Percentiles rank a stretch among this genome's conserved stretches.
Evolutionary conservation across 2,888 invertebrate species (phyloP).

Genomic region (Apantesis nais): DNA sequence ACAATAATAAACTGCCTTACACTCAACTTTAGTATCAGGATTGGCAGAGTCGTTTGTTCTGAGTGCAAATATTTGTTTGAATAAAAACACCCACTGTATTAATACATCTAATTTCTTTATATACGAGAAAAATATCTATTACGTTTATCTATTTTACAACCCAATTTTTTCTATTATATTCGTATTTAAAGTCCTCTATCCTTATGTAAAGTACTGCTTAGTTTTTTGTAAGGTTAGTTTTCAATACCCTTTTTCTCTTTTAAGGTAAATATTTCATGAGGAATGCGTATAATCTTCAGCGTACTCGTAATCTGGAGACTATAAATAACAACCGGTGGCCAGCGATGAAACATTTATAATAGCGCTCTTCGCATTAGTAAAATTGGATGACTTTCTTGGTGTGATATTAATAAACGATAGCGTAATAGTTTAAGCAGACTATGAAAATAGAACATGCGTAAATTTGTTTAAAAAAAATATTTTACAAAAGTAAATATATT

Average conservation of each 20-base stretch:
- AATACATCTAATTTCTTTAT: too few species aligned
- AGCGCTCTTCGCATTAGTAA: not conserved
- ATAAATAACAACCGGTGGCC: slow-evolving; percentile 11
- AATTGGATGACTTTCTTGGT: slow-evolving; percentile 4
- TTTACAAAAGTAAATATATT: too few species aligned
- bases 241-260: slow-evolving; percentile 2
- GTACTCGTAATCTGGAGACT: slow-evolving; percentile 7
- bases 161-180: not conserved
- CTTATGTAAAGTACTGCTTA: not conserved
- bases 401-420: not conserved
- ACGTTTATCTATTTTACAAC: too few species aligned
- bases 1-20: too few species aligned
- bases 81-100: too few species aligned
- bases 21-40: too few species aligned
- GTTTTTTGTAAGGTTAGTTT: not conserved
- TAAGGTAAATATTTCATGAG: slow-evolving; percentile 19
- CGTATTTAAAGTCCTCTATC: not conserved
- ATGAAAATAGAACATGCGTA: not conserved
- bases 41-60: too few species aligned
- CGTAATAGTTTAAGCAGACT: not conserved
- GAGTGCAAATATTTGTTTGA: too few species aligned
- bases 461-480: slow-evolving; percentile 6
- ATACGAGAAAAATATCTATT: too few species aligned
- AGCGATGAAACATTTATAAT: slow-evolving; percentile 12
- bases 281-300: slow-evolving; percentile 15